A percentile compares a stretch with the other conserved stretches of the same genome.
These are phyloP conservation scores for Harpalus rubripes DNA, from an alignment of 2,888 invertebrate species.

Conservation along the genomic window DNA sequence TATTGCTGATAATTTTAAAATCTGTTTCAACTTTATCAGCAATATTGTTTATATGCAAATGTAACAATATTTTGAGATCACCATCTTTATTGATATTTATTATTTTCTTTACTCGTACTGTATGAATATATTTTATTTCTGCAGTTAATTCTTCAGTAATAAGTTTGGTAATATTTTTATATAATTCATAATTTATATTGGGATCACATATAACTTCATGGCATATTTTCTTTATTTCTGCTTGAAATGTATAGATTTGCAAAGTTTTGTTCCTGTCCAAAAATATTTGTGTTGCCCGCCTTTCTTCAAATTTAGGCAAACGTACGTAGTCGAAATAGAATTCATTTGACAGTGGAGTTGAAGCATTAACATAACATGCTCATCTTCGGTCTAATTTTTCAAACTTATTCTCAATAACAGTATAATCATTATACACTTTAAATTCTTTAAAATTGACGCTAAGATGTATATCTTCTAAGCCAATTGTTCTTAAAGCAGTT, in stretches of 20 bases:
- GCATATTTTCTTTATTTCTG: conserved; percentile 71
- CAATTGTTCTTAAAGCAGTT: background rate
- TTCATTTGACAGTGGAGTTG: background rate
- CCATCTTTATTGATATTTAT: conserved; percentile 3
- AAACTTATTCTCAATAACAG: background rate
- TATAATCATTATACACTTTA: background rate
- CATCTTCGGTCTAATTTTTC: background rate
- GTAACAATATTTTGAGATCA: conserved; percentile 11
- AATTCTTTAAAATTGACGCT: background rate
- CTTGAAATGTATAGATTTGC: conserved; percentile 77
- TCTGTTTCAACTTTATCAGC: background rate
- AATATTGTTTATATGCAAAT: conserved; percentile 3
- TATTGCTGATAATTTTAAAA: conserved; percentile 68
- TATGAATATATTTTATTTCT: conserved; percentile 35
- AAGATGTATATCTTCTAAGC: conserved; percentile 14
- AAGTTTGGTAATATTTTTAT: conserved; percentile 52
- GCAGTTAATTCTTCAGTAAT: conserved; percentile 67
- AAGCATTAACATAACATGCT: background rate
- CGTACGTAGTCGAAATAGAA: conserved; percentile 1
- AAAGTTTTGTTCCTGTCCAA: conserved; percentile 66
- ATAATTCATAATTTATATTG: conserved; percentile 62
- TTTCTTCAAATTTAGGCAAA: background rate
- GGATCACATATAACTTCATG: conserved; percentile 66
- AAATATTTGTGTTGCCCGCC: conserved; percentile 9
- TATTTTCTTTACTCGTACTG: background rate